Evolutionary conservation across 1,140 invertebrate genomes (phyloP).

Genomic region (Archivesica marissinica): DNA sequence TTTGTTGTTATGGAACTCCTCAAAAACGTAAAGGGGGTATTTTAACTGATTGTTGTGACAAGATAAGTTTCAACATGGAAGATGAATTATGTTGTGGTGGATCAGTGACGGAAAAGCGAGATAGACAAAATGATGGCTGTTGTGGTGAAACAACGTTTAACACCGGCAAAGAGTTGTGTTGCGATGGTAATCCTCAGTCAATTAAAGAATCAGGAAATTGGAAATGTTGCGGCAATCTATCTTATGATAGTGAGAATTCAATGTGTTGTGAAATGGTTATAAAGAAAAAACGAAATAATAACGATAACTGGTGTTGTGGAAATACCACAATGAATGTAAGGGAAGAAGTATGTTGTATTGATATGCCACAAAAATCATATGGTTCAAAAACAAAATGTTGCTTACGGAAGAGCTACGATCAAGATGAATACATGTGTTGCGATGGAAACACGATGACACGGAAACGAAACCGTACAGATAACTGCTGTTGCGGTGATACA

Average conservation of each 20-base stretch:
- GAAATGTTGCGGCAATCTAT: constrained; percentile 11
- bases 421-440: constrained; percentile 1
- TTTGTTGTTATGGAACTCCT: constrained; percentile 24
- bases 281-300: neutral
- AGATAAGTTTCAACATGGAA: neutral
- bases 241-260: neutral
- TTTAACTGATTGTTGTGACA: constrained; percentile 22
- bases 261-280: constrained; percentile 10
- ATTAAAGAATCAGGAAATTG: neutral
- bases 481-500: constrained; percentile 33
- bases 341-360: constrained; percentile 27
- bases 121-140: constrained; percentile 23
- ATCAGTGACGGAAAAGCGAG: neutral
- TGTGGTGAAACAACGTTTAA: constrained; percentile 44
- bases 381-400: constrained; percentile 31
- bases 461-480: neutral
- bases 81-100: constrained; percentile 15
- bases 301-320: constrained; percentile 18
- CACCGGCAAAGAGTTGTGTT: constrained; percentile 25
- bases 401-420: neutral
- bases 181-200: constrained; percentile 22
- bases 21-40: neutral
- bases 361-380: constrained; percentile 3
- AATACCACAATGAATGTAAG: neutral
- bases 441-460: neutral